Conservation (phyloP, 2,888 invertebrate genomes). For the Plutella xylostella region DNA sequence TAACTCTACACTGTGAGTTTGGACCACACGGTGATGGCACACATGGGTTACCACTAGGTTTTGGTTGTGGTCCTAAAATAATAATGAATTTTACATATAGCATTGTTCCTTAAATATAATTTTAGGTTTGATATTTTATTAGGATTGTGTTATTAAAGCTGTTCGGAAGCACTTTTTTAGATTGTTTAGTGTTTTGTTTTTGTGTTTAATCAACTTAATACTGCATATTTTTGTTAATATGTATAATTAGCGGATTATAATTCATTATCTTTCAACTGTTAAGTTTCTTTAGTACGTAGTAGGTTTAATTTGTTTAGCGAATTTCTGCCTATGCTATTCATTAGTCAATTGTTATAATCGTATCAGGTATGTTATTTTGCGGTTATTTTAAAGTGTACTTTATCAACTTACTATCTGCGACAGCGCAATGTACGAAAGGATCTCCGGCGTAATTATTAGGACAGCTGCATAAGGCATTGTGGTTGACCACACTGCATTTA, state of each 20-base stretch:
- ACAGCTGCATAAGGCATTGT: constrained; percentile 89
- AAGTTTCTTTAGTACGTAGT: constrained; percentile 10
- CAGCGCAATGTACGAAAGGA: constrained; percentile 80
- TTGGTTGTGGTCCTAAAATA: constrained; percentile 63
- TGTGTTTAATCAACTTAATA: too few relatives aligned
- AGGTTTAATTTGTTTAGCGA: too few relatives aligned
- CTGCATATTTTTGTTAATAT: too few relatives aligned
- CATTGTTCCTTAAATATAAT: not conserved
- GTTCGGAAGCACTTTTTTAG: too few relatives aligned
- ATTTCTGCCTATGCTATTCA: too few relatives aligned
- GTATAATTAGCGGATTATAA: not conserved
- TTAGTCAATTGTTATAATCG: too few relatives aligned
- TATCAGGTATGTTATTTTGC: too few relatives aligned
- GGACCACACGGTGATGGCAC: constrained; percentile 87
- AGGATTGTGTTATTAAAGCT: not conserved
- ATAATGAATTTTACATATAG: not conserved
- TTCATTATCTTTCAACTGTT: not conserved
- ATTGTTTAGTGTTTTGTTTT: too few relatives aligned
- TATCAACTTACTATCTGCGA: constrained; percentile 79
- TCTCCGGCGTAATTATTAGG: constrained; percentile 80
- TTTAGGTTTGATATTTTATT: not conserved
- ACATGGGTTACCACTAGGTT: constrained; percentile 79
- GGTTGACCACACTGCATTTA: constrained; percentile 85
- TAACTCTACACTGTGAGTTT: constrained; percentile 83
- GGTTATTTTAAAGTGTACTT: too few relatives aligned